Percentiles rank a stretch among this genome's conserved stretches.
Evolutionary conservation across 2,113 vertebrate species (phyloP).

Genomic region (Rhinolophus sinicus): DNA sequence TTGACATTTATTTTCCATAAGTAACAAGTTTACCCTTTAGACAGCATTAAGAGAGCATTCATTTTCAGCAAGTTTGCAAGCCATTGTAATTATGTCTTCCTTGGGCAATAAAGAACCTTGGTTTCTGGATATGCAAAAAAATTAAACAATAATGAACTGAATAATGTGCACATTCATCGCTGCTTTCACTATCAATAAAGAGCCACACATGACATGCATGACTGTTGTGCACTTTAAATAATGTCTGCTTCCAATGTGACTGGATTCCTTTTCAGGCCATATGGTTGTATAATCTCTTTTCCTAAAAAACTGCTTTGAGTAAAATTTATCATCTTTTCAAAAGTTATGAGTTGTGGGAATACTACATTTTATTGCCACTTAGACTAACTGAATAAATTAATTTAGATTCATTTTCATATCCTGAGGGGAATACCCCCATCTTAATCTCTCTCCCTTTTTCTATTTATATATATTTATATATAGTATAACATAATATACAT

Average conservation of each 20-base stretch:
- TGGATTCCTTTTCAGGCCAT: conserved; percentile 45
- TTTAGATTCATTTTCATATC: conserved; percentile 65
- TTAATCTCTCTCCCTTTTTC: not conserved
- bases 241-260: not conserved
- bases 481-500: no score
- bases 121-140: conserved; percentile 52
- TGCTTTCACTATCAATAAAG: conserved; percentile 58
- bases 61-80: conserved; percentile 44
- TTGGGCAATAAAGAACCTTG: conserved; percentile 61
- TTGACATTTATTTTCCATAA: conserved; percentile 74
- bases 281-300: conserved; percentile 47
- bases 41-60: conserved; percentile 63
- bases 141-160: conserved; percentile 44
- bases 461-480: no score
- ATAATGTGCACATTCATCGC: conserved; percentile 41
- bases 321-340: conserved; percentile 70
- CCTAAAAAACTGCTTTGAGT: conserved; percentile 59
- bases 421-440: not conserved
- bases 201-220: not conserved
- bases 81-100: conserved; percentile 58
- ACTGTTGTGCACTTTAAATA: conserved; percentile 52
- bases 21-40: conserved; percentile 74
- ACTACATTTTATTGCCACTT: conserved; percentile 64
- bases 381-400: conserved; percentile 73
- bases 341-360: conserved; percentile 60